These are phyloP conservation scores for Erebia epiphron DNA, from an alignment of 2,888 invertebrate genomes.

Conservation along the genomic window DNA sequence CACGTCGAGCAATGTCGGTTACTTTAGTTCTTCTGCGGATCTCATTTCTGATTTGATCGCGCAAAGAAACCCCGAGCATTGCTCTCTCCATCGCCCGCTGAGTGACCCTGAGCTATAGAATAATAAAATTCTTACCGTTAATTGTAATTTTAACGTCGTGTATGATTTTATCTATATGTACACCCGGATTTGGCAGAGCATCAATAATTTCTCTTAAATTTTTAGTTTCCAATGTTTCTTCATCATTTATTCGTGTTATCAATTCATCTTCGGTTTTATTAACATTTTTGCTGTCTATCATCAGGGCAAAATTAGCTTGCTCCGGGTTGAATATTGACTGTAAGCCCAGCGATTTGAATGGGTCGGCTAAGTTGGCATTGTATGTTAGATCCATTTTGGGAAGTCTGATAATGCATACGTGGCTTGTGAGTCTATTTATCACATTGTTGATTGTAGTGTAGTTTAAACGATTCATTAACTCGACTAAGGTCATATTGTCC, in stretches of 20 bases:
- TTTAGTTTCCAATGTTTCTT: conserved; percentile 43
- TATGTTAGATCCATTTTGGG: conserved; percentile 89
- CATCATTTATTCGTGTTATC: conserved; percentile 50
- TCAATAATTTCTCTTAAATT: conserved; percentile 53
- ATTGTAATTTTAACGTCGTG: conserved; percentile 86
- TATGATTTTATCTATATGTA: conserved; percentile 84
- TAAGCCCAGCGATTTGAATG: conserved; percentile 84
- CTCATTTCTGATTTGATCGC: no score
- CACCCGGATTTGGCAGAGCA: conserved; percentile 80
- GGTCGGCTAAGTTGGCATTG: conserved; percentile 77
- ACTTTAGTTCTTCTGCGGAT: no score
- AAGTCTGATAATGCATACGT: conserved; percentile 81
- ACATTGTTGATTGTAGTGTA: conserved; percentile 74
- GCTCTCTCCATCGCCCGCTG: no score
- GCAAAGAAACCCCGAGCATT: no score
- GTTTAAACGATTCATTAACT: conserved; percentile 75
- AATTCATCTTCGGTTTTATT: conserved; percentile 57
- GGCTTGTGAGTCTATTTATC: conserved; percentile 69
- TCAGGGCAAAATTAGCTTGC: conserved; percentile 86
- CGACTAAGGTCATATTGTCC: conserved; percentile 65
- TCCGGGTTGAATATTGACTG: conserved; percentile 84
- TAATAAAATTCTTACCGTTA: conserved; percentile 63
- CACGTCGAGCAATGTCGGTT: no score
- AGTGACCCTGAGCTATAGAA: no score
- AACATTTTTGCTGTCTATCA: conserved; percentile 65